These are phyloP conservation scores for Camelus dromedarius DNA, from an alignment of 2,113 vertebrate species.

Conservation along the genomic window DNA sequence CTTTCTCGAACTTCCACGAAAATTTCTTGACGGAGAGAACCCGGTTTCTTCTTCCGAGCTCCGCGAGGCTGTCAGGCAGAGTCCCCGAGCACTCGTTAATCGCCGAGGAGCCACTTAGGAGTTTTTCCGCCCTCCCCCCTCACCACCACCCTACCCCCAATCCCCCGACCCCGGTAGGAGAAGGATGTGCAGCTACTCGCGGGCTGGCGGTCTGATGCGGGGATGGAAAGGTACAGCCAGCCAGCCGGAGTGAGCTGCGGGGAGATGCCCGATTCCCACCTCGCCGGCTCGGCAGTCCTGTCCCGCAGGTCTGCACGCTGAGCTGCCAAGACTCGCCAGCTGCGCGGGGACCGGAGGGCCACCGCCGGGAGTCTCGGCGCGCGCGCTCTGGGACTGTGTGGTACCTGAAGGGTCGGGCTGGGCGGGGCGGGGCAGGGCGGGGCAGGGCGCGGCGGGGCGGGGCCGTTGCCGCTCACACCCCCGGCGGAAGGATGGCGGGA, in stretches of 20 bases:
- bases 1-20: slow-evolving; percentile 79
- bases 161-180: background rate
- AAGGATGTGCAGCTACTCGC: slow-evolving; percentile 11
- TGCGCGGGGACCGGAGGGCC: background rate
- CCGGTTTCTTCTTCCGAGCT: background rate
- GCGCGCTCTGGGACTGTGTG: background rate
- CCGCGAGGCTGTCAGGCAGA: background rate
- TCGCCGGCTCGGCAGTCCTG: background rate
- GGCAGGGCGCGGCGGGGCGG: background rate
- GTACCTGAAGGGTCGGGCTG: slow-evolving; percentile 29
- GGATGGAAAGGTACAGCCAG: slow-evolving; percentile 58
- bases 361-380: background rate
- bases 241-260: background rate
- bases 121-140: background rate
- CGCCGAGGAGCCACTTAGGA: background rate
- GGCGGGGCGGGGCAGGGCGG: background rate
- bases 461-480: background rate
- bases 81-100: background rate
- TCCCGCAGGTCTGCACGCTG: background rate
- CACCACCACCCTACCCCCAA: background rate
- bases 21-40: slow-evolving; percentile 64
- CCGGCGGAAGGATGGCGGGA: slow-evolving; percentile 24
- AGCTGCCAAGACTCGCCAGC: background rate
- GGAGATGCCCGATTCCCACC: slow-evolving; percentile 6
- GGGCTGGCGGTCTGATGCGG: background rate